phyloP scores from a whole-genome alignment of 2,113 vertebrate genomes.

The Nycticorax nycticorax region DNA sequence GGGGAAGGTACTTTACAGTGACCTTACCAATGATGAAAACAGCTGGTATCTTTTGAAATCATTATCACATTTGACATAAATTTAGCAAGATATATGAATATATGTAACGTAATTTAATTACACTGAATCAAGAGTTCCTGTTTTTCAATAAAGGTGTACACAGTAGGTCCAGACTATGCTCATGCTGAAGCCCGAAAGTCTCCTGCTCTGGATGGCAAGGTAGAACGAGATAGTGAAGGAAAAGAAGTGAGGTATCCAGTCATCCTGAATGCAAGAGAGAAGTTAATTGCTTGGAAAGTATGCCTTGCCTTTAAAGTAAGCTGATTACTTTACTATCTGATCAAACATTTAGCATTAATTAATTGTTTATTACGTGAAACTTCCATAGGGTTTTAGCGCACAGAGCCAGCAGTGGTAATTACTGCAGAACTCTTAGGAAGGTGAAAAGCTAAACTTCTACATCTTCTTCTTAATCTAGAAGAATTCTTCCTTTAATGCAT shows the following conservation, averaged over 20 bases:
- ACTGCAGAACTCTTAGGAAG: not conserved
- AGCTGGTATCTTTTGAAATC: not conserved
- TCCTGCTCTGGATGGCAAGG: constrained; percentile 89
- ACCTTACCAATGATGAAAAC: not conserved
- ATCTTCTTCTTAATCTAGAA: not conserved
- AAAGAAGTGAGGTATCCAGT: constrained; percentile 92
- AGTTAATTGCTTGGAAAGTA: constrained; percentile 92
- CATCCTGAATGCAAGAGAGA: constrained; percentile 89
- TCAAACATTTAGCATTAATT: constrained; percentile 8
- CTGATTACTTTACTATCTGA: not conserved
- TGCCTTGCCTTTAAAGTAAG: constrained; percentile 91
- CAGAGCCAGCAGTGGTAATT: not conserved
- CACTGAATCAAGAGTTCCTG: not conserved
- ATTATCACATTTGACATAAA: not conserved
- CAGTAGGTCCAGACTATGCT: constrained; percentile 90
- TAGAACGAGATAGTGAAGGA: constrained; percentile 89
- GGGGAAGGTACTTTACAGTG: not conserved
- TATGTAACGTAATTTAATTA: not conserved
- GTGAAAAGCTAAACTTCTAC: not conserved
- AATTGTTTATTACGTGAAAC: not conserved
- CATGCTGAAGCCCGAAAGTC: constrained; percentile 91
- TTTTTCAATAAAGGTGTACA: constrained; percentile 81
- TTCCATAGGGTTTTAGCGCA: rapidly evolving
- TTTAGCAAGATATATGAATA: not conserved
- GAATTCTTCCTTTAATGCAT: not conserved